These are phyloP conservation scores for Liolophura sinensis DNA, from an alignment of 1,140 invertebrate species.

Conservation along the genomic window DNA sequence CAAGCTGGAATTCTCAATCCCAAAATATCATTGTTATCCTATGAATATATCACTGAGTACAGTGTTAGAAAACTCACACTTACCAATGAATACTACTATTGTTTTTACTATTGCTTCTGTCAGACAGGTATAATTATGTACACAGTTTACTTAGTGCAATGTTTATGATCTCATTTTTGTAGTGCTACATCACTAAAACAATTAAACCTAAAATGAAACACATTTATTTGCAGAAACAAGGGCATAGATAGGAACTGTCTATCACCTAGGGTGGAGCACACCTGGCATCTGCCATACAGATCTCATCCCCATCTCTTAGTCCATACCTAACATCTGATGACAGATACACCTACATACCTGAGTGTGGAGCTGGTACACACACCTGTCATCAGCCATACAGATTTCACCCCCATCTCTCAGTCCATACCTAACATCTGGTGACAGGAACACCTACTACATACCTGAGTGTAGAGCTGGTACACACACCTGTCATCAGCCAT, in stretches of 20 bases:
- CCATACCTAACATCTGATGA: slow-evolving; percentile 49
- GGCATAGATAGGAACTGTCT: not conserved
- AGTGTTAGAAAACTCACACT: no score
- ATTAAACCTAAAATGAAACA: no score
- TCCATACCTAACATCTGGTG: slow-evolving; percentile 48
- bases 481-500: slow-evolving; percentile 48
- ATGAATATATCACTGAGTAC: no score
- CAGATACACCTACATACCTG: not conserved
- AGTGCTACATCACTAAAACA: not conserved
- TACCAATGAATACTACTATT: no score
- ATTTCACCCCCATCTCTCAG: slow-evolving; percentile 40
- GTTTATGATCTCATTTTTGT: not conserved
- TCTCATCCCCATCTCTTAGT: slow-evolving; percentile 36
- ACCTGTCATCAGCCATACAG: slow-evolving; percentile 45
- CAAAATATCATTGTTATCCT: no score
- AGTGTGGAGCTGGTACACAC: slow-evolving; percentile 23
- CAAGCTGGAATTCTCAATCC: no score
- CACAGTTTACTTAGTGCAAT: not conserved
- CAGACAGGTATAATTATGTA: no score
- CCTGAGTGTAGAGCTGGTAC: slow-evolving; percentile 29
- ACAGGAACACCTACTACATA: slow-evolving; percentile 36
- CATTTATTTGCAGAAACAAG: no score
- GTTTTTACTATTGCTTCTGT: no score
- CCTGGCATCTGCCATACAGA: slow-evolving; percentile 47
- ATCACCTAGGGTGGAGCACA: slow-evolving; percentile 8